Evolutionary conservation across 2,888 invertebrate genomes (phyloP), one percentile per base, ranked within the genome.

Genomic region (Cheilosia vulpina): DNA sequence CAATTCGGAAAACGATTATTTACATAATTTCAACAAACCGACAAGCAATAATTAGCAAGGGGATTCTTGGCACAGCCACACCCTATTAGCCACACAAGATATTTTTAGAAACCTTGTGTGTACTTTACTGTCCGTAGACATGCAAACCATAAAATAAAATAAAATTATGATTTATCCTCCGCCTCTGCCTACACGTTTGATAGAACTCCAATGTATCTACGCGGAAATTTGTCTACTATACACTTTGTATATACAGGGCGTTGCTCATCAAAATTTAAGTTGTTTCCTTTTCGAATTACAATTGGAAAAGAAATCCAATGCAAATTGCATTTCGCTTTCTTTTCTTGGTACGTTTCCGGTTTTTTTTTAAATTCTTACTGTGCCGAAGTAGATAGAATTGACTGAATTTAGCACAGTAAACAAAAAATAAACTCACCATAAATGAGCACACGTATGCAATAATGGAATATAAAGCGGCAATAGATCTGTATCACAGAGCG

Each of bases 401-500:
- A 11, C 7, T n/a, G 2, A 75, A 11, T 21, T 11, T 11, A 24
- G 17, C 7, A 7, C 27, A 11, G n/a, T 19, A n/a, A 27, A 43
- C 24, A 45, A 69, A 87, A 31, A 31, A 9, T 2, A 31, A 31
- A 31, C 89, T 91, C 88, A 94, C 94, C 95, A 95, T 88, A 96
- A 93, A 88, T 94, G 94, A 53, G 94, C 93, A 88, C 95, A 95
- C 5, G 95, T 93, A 88, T 95, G 94, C 75, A 96, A 88, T 58
- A 96, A 91, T 1, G 96, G 96, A 88, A 95, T 93, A 89, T 96
- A 96, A 45, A 96, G 93, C 55, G 94, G 93, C 66, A 96, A 91
- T 50, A 96, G 91, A 89, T 96, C 96, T 15, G 94, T 94, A 90
- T 96, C 96, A 89, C 95, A 95, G 87, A 96, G 94, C 2, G 94